Base-by-base conservation (phyloP, 2,888 invertebrate species). In the Chrysolina americana region DNA sequence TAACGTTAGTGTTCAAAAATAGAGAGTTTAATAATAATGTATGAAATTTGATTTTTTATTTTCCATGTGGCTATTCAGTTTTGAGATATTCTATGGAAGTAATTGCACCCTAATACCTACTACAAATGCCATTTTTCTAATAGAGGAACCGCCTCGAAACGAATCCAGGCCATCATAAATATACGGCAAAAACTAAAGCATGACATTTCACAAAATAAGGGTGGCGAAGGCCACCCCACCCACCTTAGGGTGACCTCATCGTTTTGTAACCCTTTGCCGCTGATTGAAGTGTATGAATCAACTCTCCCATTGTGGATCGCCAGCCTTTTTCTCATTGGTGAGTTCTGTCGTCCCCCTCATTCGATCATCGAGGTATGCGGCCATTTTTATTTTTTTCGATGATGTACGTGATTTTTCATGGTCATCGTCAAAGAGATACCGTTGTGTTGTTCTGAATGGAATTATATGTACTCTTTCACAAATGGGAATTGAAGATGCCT, bases 241-340 rank as follows among this genome's bases (percentile, higher is more conserved):
- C 80, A 79, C 78, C 78, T 81, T 79, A 73, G 81, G 84, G 84
- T 86, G 85, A 85, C 85, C 86, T 86, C 86, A 85, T 86, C 86
- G 83, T 41, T 81, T 84, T 84, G 81, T 79, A 83, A 84, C 84
- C 86, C 85, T 83, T 84, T 83, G 74, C 81, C 78, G 76, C 83
- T 83, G 85, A 86, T 86, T 86, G 86, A 85, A 85, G 84, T 84
- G 82, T 81, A 83, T 84, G 85, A 85, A 86, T 85, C 84, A 85
- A 84, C 83, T 83, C 81, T 79, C 83, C 83, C 82, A 66, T 65
- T 66, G 66, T 36, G 19, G 13, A 50, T 50, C 84, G 84, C 82
- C 81, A 81, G 81, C 79, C 59, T 64, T 66, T 70, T 78, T 79
- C 76, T 78, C 78, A 85, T 86, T 86, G 86, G 85, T 85, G 83